Base-by-base conservation (phyloP, 2,888 invertebrate species). In the Didymodactylos carnosus region DNA sequence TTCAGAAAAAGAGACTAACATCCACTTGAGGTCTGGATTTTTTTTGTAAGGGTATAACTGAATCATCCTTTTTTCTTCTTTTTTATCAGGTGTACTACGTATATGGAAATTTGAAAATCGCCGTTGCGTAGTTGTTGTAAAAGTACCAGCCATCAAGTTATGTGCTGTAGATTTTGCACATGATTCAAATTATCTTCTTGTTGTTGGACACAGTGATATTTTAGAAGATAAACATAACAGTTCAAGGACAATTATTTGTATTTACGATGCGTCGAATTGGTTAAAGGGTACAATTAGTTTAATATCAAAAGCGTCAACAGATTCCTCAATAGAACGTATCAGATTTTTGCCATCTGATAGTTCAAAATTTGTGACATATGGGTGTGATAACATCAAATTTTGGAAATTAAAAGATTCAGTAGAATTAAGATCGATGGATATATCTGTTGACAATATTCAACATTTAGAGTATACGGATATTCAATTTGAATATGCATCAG, bases 381-480 rank as follows among this genome's bases (percentile, higher is more conserved):
- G 82, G 2, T 78, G 80, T 51, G 82, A 82, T 77, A 82, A 83
- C 76, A 77, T 83, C 3, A 78, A 82, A 19, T 75, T 83, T 71
- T 83, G 83, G 83, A 77, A 82, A n/a, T 78, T 83, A 39, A 82
- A 80, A 75, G 82, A 82, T 72, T 80, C 80, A 25, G 77, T 79
- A 6, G 46, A 72, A n/a, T 77, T 83, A 75, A 75, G 82, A 69
- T 83, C 83, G 72, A 81, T 81, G 7, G 81, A 82, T 10, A 35
- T 62, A n/a, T 19, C 11, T 14, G 80, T 82, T 29, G 80, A 79
- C 73, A 77, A 83, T 13, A 81, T 79, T 25, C 81, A 82, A 75
- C 80, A 82, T 76, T 80, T 82, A 79, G 82, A 83, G 77, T 83
- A 83, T 76, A 81, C 82, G 14, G 83, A 83, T 46, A 19, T 81